phyloP scores from a whole-genome alignment of 1,140 invertebrate genomes.

The Aleiodes sp. region DNA sequence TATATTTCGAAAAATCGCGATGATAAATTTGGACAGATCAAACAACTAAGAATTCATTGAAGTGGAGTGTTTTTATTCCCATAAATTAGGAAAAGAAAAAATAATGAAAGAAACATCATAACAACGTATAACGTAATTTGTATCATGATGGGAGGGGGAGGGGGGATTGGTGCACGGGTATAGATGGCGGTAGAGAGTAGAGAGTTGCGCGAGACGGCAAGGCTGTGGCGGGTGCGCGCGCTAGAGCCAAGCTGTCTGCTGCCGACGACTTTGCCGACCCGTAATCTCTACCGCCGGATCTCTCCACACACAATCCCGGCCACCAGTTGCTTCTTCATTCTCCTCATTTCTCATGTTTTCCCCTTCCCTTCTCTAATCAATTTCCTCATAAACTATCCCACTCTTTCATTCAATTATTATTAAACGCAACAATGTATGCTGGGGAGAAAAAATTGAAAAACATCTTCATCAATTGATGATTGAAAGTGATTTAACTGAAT shows the following conservation, averaged over 20 bases:
- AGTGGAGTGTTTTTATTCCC: too few species aligned
- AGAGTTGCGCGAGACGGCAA: slow-evolving; percentile 50
- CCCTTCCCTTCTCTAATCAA: neutral
- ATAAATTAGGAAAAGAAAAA: too few species aligned
- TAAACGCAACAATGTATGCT: too few species aligned
- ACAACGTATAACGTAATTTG: neutral
- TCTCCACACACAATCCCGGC: slow-evolving; percentile 19
- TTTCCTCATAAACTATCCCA: neutral
- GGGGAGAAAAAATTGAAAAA: too few species aligned
- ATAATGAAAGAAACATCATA: neutral
- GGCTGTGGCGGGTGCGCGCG: slow-evolving; percentile 54
- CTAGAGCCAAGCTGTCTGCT: slow-evolving; percentile 65
- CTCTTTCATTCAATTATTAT: too few species aligned
- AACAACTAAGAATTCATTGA: too few species aligned
- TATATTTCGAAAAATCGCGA: too few species aligned
- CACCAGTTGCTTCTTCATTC: neutral
- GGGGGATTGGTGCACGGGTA: neutral
- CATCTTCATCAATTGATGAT: too few species aligned
- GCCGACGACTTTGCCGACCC: slow-evolving; percentile 44
- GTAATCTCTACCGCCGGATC: slow-evolving; percentile 54
- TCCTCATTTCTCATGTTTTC: neutral
- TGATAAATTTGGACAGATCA: too few species aligned
- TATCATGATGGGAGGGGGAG: neutral
- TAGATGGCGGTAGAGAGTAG: slow-evolving; percentile 40
- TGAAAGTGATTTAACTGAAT: neutral